Evolutionary conservation across 2,113 vertebrate genomes (phyloP), one percentile per base, ranked within the genome.

Genomic region (Grammatotria lemairii): DNA sequence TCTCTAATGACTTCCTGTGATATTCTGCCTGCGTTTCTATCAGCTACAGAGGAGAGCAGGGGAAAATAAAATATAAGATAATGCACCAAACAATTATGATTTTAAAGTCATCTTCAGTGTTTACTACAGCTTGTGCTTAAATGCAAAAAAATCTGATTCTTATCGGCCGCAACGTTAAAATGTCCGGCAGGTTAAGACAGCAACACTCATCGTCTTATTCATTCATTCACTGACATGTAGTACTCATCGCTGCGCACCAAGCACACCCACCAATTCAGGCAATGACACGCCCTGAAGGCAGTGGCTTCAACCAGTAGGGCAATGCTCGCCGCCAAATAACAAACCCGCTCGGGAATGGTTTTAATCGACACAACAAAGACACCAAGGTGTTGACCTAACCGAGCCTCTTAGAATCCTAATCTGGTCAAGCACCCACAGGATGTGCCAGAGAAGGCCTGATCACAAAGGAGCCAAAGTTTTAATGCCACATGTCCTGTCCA

Each of bases 11-110:
- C 89, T 99, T 99, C 93, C 97, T 97, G 93, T 99, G 99, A 94
- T 98, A 99, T 83, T 99, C 99, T 1, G 98, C 98, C 94, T 99
- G 99, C 38, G 98, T 97, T 95, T 99, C 98, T 93, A 99, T 99
- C 87, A 99, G 96, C 99, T 99, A 94, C 2, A 80, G 79, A 89
- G 35, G 95, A 58, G 95, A 21, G 83, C 21, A 45, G 13, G 9
- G 33, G 33, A 26, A 26, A 38, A 80, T 80, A 16, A 78, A 49
- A 78, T 51, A 78, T 31, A 33, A 31, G 23, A 58, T 49, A 13
- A 83, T 55, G 45, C 17, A 68, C 82, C 23, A 51, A 51, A 47
- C 82, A 80, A 42, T 33, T 28, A 4, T 17, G 54, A 3, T 70
- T 65, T 73, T 60, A 17, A 49, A 13, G 58, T 42, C 9, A 35